These are phyloP conservation scores for Oryzias dopingdopingensis DNA, from an alignment of 2,797 vertebrate species.

Conservation along the genomic window DNA sequence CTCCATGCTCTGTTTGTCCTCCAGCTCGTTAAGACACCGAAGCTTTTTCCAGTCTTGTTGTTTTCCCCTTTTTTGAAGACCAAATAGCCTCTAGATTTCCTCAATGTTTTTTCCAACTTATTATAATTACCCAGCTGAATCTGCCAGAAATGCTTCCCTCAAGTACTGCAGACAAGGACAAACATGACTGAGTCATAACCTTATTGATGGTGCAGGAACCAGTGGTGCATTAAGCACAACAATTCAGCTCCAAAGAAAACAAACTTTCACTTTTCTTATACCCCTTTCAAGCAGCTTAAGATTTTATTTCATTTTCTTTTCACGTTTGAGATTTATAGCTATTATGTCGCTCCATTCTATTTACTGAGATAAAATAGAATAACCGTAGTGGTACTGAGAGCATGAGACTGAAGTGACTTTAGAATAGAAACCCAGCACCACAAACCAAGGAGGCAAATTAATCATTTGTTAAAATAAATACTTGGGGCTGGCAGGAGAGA, in stretches of 20 bases:
- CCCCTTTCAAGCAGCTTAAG: neutral
- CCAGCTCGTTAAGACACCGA: constrained; percentile 1
- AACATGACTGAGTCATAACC: constrained; percentile 34
- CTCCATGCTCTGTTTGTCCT: neutral
- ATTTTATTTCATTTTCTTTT: neutral
- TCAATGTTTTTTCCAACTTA: constrained; percentile 35
- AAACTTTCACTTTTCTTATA: constrained; percentile 31
- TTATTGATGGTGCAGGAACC: constrained; percentile 17
- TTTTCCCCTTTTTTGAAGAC: constrained; percentile 7
- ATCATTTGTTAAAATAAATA: neutral
- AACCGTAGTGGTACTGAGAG: neutral
- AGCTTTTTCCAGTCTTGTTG: neutral
- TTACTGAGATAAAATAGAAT: neutral
- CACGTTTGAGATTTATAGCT: neutral
- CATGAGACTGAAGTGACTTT: neutral
- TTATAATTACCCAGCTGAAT: constrained; percentile 39
- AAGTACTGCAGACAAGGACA: constrained; percentile 40
- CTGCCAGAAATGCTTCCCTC: constrained; percentile 9
- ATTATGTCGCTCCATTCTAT: too few species aligned
- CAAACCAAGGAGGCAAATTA: too few species aligned
- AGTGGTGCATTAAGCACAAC: constrained; percentile 20
- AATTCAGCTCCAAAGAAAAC: constrained; percentile 10
- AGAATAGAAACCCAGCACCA: too few species aligned
- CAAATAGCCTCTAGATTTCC: constrained; percentile 11
- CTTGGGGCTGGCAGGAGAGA: too few species aligned